A percentile compares a stretch with the other conserved stretches of the same genome.
Evolutionary conservation across 2,113 vertebrate genomes (phyloP).

Genomic region (Antechinus stuartii): DNA sequence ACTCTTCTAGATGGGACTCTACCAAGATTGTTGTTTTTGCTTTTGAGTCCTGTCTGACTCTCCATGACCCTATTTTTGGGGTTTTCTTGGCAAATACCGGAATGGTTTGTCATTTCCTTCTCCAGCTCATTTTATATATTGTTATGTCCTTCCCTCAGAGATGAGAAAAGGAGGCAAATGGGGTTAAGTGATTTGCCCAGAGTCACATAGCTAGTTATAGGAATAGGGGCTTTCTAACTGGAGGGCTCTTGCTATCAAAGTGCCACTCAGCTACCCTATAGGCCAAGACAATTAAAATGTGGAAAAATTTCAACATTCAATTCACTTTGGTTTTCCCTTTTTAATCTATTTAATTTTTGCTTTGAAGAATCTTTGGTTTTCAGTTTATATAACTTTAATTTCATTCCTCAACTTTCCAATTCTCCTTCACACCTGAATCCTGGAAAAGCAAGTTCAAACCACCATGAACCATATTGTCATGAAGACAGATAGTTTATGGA

Average conservation of each 20-base stretch:
- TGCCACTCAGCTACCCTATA: background rate
- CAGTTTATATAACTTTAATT: background rate
- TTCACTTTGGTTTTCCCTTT: background rate
- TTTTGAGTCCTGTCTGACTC: background rate
- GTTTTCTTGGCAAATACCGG: background rate
- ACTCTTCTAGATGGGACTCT: background rate
- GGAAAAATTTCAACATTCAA: background rate
- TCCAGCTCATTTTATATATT: background rate
- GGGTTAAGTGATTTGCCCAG: background rate
- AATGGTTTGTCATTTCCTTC: background rate
- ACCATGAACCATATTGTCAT: background rate
- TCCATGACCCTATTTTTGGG: background rate
- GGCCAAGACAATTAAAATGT: background rate
- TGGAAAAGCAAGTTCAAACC: background rate
- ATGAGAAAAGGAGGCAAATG: background rate
- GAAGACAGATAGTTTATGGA: background rate
- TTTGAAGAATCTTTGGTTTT: background rate
- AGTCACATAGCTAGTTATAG: background rate
- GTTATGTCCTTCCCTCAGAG: no score
- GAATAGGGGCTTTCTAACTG: background rate
- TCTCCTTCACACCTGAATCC: background rate
- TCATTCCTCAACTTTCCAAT: background rate
- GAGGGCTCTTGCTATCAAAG: background rate
- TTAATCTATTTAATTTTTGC: background rate
- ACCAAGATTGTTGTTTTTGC: background rate